Conservation (phyloP, 30 jellyfish, hydroid and myxozoan species). For the Aurelia aurita region DNA sequence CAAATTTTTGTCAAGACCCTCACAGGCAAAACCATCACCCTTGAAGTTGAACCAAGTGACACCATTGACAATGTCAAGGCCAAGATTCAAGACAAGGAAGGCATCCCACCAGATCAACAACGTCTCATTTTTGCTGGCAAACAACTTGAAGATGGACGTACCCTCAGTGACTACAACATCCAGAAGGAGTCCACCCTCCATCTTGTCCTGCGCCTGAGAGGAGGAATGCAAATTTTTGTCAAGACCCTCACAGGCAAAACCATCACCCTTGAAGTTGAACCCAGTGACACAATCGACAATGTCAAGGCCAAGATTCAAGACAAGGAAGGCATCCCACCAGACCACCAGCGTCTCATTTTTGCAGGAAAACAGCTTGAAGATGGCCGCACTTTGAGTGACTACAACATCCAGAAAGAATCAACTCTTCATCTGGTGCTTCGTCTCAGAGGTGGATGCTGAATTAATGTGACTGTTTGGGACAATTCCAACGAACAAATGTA, state of each 20-base stretch:
- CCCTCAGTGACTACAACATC: conserved; percentile 95
- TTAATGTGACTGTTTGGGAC: neutral
- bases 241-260: conserved; percentile 96
- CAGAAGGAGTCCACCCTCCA: conserved; percentile 98
- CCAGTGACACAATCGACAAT: conserved; percentile 87
- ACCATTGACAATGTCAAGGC: conserved; percentile 94
- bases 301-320: conserved; percentile 92
- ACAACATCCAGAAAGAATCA: conserved; percentile 89
- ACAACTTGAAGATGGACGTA: conserved; percentile 99
- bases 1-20: conserved; percentile 94
- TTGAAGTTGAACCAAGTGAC: conserved; percentile 97
- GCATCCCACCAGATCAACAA: conserved; percentile 99
- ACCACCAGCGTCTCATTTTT: conserved; percentile 80
- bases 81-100: conserved; percentile 97
- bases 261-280: conserved; percentile 96
- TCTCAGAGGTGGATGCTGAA: conserved; percentile 68
- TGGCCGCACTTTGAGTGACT: conserved; percentile 92
- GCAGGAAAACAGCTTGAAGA: conserved; percentile 96
- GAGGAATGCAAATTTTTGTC: conserved; percentile 99
- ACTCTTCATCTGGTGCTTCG: conserved; percentile 87
- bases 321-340: conserved; percentile 99
- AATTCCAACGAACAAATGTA: too few species aligned
- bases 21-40: conserved; percentile 97
- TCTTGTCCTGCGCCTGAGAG: conserved; percentile 96
- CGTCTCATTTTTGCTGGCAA: conserved; percentile 97